phyloP scores from a whole-genome alignment of 2,888 invertebrate species.

The Leucophenga maculata region DNA sequence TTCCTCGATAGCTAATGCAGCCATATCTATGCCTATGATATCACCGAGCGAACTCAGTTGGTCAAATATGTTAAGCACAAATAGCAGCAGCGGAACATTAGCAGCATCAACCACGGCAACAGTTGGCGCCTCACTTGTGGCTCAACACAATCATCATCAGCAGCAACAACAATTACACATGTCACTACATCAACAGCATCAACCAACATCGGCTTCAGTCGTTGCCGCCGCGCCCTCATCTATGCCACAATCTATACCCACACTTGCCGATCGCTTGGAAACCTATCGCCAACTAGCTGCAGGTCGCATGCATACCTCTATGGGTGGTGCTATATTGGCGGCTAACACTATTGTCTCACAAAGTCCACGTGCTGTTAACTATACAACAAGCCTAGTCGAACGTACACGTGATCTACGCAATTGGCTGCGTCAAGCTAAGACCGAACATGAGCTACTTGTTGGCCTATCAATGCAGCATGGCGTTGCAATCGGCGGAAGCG shows the following conservation, averaged over 20 bases:
- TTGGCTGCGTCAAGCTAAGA: conserved; percentile 77
- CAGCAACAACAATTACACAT: conserved; percentile 22
- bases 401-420: conserved; percentile 78
- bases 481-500: conserved; percentile 18
- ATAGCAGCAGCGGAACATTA: conserved; percentile 35
- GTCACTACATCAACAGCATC: conserved; percentile 33
- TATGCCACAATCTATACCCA: conserved; percentile 66
- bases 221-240: neutral
- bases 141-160: conserved; percentile 23
- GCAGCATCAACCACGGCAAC: conserved; percentile 26
- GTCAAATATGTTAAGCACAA: conserved; percentile 62
- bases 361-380: conserved; percentile 73
- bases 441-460: conserved; percentile 69
- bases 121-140: conserved; percentile 11
- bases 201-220: conserved; percentile 15
- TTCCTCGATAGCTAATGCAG: conserved; percentile 22
- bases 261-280: conserved; percentile 75
- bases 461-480: conserved; percentile 50
- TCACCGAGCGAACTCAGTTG: conserved; percentile 66
- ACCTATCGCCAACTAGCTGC: conserved; percentile 75
- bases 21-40: conserved; percentile 51
- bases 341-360: conserved; percentile 72
- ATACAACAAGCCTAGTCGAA: conserved; percentile 78
- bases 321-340: conserved; percentile 70
- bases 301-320: conserved; percentile 72